These are phyloP conservation scores for Hydropsyche betteni DNA, from an alignment of 2,888 invertebrate species.

Conservation along the genomic window DNA sequence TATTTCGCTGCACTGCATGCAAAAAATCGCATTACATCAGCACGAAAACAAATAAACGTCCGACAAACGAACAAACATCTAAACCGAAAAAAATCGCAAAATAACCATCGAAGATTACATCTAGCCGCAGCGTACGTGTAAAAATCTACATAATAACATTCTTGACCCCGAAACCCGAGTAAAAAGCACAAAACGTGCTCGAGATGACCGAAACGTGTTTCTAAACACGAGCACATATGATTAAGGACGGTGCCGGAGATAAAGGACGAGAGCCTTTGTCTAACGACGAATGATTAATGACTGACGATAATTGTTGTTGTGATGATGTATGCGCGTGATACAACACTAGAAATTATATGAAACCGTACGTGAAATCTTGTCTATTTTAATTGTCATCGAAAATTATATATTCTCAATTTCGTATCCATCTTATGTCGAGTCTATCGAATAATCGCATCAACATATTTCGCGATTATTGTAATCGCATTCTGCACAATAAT, in stretches of 20 bases:
- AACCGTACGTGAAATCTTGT: no score
- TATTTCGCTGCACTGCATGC: background rate
- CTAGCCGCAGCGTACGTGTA: no score
- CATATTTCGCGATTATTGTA: no score
- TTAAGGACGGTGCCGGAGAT: background rate
- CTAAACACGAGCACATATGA: constrained; percentile 8
- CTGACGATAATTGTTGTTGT: background rate
- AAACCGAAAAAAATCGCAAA: background rate
- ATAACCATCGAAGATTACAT: constrained; percentile 1
- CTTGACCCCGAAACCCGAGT: no score
- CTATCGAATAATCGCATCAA: no score
- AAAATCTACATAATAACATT: no score
- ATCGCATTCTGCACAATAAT: no score
- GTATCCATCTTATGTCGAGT: no score
- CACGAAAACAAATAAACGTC: background rate
- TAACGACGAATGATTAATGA: constrained; percentile 25
- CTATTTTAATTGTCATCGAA: no score
- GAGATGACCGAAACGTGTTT: constrained; percentile 10
- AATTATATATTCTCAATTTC: no score
- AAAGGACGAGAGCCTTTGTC: constrained; percentile 19
- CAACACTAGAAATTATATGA: background rate
- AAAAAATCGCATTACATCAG: background rate
- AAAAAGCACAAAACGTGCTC: no score
- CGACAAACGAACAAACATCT: background rate
- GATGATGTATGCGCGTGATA: background rate